Base-by-base conservation (phyloP, 2,113 vertebrate genomes). In the Tichodroma muraria region DNA sequence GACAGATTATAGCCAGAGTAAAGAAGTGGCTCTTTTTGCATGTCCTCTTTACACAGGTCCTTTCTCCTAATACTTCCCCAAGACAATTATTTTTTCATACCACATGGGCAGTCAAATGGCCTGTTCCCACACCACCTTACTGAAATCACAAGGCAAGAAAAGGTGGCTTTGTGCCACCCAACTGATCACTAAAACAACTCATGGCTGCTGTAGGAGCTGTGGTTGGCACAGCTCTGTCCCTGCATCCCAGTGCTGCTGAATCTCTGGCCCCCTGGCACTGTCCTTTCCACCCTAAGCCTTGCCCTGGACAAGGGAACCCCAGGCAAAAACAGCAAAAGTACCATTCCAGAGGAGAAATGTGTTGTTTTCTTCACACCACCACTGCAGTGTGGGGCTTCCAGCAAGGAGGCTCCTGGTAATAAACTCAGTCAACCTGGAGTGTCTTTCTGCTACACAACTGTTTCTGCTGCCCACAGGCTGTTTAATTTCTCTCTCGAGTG, bases 71-170 rank as follows among this genome's bases (percentile, higher is more conserved):
- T 7, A 20, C 2, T n/a, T 79, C 18, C 31, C 30, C 13, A 28
- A 69, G n/a, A 72, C 42, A 72, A 61, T n/a, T 21, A 15, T 38
- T 71, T 56, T 52, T 64, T 60, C 49, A 53, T 33, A n/a, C 22
- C 57, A 70, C 52, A 30, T 0, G 0, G n/a, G 8, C 27, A 37
- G 33, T n/a, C 24, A 77, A 83, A 80, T 1, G 1, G n/a, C 28
- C 11, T 0, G 1, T 66, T 89, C 54, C 35, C n/a, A 44, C 27
- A 73, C 4, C 17, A 42, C 28, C 33, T 78, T 15, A 31, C 25
- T 31, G 38, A 86, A 80, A 77, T 10, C 8, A 3, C 38, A 38
- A 53, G 24, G 23, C 40, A 80, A 69, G 69, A 33, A 49, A 44
- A 80, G 25, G 63, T 22, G 38, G 9, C 73, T 85, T 84, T 63